These are phyloP conservation scores for Abramis brama DNA, from an alignment of 2,113 vertebrate genomes.

Conservation along the genomic window DNA sequence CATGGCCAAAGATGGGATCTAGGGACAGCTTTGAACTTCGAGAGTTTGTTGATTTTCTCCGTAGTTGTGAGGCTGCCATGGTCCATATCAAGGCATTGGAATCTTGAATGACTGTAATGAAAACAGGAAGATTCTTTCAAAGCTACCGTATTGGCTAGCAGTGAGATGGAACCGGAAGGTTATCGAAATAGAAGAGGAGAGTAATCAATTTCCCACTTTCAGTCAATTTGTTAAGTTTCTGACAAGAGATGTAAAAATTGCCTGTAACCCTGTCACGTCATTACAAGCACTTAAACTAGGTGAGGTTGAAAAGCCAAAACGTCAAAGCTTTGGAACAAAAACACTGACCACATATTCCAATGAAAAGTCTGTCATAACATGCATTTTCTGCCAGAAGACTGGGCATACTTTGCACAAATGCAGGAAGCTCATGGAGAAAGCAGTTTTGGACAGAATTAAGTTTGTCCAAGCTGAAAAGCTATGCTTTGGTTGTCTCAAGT, in stretches of 20 bases:
- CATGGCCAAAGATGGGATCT: slow-evolving; percentile 49
- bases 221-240: slow-evolving; percentile 57
- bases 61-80: slow-evolving; percentile 40
- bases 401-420: too few relatives aligned
- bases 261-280: slow-evolving; percentile 49
- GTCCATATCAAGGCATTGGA: slow-evolving; percentile 39
- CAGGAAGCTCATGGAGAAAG: too few relatives aligned
- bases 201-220: slow-evolving; percentile 44
- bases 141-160: slow-evolving; percentile 52
- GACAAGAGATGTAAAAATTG: slow-evolving; percentile 47
- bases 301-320: too few relatives aligned
- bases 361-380: too few relatives aligned
- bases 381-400: too few relatives aligned
- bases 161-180: slow-evolving; percentile 31
- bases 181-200: slow-evolving; percentile 6
- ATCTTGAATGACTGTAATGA: slow-evolving; percentile 57
- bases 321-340: too few relatives aligned
- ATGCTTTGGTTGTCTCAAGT: too few relatives aligned
- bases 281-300: slow-evolving; percentile 45
- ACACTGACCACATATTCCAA: too few relatives aligned
- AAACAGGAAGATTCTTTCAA: slow-evolving; percentile 55
- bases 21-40: slow-evolving; percentile 54
- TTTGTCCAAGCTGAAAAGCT: too few relatives aligned
- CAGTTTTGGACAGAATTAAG: too few relatives aligned
- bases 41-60: slow-evolving; percentile 48